phyloP scores from a whole-genome alignment of 2,888 invertebrate genomes.

The Tenodera sinensis region DNA sequence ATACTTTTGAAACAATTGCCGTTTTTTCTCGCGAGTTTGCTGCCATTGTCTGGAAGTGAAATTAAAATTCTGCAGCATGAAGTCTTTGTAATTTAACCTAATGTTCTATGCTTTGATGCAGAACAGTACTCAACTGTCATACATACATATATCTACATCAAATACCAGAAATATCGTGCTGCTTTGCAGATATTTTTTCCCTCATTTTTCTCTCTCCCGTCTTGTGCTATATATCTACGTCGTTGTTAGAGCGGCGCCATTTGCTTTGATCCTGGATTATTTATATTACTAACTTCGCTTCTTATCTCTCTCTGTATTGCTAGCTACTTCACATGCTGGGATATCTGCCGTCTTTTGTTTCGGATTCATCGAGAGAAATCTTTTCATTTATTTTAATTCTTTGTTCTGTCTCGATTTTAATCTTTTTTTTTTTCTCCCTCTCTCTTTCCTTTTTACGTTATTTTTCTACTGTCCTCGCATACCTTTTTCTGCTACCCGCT shows the following conservation, averaged over 20 bases:
- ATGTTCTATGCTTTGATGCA: background rate
- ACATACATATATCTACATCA: conserved; percentile 7
- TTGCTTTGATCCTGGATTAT: conserved; percentile 9
- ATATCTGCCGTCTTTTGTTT: background rate
- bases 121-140: background rate
- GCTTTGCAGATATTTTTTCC: background rate
- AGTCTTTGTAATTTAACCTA: background rate
- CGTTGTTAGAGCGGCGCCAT: background rate
- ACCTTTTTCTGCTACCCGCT: background rate
- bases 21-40: background rate
- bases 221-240: background rate
- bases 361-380: background rate
- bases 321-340: background rate
- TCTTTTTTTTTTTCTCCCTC: no score
- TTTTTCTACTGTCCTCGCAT: background rate
- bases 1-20: background rate
- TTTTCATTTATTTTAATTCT: background rate
- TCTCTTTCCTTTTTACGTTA: background rate
- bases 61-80: background rate
- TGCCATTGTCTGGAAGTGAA: background rate
- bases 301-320: background rate
- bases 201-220: background rate
- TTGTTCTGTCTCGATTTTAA: conserved; percentile 8
- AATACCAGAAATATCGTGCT: background rate
- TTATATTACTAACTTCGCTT: conserved; percentile 1